A percentile compares a stretch with the other conserved stretches of the same genome.
These are phyloP conservation scores for Tachycineta bicolor DNA, from an alignment of 2,113 vertebrate genomes.

Conservation along the genomic window DNA sequence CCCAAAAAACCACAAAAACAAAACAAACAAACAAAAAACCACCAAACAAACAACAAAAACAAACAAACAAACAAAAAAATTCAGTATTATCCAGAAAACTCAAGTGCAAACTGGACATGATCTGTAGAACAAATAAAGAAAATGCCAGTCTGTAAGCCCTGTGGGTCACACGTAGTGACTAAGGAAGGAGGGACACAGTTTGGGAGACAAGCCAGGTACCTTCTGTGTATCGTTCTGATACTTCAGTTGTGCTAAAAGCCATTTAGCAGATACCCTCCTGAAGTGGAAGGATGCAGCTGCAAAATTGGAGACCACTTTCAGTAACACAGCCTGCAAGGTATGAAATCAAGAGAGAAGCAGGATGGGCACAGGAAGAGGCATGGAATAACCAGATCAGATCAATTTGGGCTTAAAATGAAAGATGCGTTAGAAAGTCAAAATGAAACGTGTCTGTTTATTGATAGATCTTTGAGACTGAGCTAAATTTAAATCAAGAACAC, in stretches of 20 bases:
- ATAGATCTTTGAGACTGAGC: slow-evolving; percentile 7
- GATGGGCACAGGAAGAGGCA: background rate
- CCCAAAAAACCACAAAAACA: too few relatives aligned
- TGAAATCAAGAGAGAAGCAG: background rate
- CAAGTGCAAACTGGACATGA: background rate
- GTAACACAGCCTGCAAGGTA: background rate
- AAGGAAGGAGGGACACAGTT: background rate
- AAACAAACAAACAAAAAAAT: background rate
- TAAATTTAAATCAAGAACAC: slow-evolving; percentile 47
- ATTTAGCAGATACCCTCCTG: background rate
- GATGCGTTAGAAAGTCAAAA: background rate
- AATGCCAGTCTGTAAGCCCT: background rate
- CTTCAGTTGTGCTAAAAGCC: background rate
- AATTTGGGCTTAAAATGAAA: background rate
- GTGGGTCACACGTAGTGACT: background rate
- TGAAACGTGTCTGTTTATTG: slow-evolving; percentile 6
- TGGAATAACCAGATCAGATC: background rate
- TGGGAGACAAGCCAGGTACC: background rate
- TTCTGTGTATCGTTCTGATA: background rate
- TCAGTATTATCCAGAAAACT: background rate
- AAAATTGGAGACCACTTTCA: background rate
- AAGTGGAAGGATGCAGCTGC: background rate
- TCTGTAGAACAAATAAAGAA: background rate
- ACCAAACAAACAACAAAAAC: too few relatives aligned
- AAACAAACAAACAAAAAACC: too few relatives aligned